These are phyloP conservation scores for Diglossa cyanea DNA, from an alignment of 2,797 vertebrate species.

Conservation along the genomic window DNA sequence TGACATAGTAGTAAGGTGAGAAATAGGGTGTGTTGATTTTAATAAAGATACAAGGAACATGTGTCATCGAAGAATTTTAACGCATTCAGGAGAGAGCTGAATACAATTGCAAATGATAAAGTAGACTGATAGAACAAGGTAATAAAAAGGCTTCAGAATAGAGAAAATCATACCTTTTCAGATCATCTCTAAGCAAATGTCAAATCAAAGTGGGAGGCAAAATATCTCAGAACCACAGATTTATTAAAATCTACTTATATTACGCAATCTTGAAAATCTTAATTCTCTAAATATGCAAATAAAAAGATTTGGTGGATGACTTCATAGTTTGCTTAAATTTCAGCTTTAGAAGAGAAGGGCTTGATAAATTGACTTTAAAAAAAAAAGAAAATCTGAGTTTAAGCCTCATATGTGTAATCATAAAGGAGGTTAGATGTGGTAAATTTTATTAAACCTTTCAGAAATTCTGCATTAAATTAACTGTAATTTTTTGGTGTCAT, in stretches of 20 bases:
- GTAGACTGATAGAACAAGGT: slow-evolving; percentile 30
- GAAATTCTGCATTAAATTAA: not conserved
- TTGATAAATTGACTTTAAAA: not conserved
- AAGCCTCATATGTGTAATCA: not conserved
- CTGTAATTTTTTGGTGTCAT: not conserved
- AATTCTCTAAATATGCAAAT: slow-evolving; percentile 24
- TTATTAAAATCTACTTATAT: slow-evolving; percentile 10
- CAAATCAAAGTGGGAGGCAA: slow-evolving; percentile 57
- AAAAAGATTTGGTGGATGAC: not conserved
- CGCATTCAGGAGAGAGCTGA: not conserved
- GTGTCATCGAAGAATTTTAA: slow-evolving; percentile 2
- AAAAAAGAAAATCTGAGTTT: not conserved
- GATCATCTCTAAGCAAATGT: slow-evolving; percentile 31
- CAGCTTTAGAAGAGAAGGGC: not conserved
- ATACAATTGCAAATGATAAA: slow-evolving; percentile 22
- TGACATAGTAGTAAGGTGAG: not conserved
- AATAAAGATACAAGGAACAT: not conserved
- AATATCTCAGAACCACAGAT: slow-evolving; percentile 11
- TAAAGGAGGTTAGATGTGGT: not conserved
- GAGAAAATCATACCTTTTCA: slow-evolving; percentile 52
- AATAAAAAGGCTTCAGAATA: slow-evolving; percentile 26
- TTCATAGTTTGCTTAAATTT: not conserved
- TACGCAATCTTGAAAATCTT: not conserved
- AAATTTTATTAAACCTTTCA: not conserved
- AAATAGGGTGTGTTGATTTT: slow-evolving; percentile 11